These are phyloP conservation scores for Halichoerus grypus DNA, from an alignment of 2,113 vertebrate species.

Conservation along the genomic window DNA sequence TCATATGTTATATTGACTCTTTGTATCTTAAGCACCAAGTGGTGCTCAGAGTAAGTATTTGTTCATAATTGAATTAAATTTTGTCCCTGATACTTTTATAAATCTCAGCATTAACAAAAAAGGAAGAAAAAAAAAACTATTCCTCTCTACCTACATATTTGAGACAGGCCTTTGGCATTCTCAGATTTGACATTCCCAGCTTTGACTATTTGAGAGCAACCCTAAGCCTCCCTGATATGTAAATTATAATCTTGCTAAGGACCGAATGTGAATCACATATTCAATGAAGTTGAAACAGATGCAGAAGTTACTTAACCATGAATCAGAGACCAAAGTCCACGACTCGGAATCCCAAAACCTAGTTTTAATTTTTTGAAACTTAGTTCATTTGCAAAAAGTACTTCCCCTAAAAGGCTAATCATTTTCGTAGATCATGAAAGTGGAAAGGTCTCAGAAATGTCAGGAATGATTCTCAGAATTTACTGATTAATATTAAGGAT, in stretches of 20 bases:
- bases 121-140: neutral
- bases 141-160: neutral
- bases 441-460: neutral
- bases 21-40: slow-evolving; percentile 49
- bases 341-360: neutral
- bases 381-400: neutral
- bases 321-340: neutral
- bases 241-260: neutral
- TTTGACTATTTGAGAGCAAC: neutral
- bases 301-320: neutral
- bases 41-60: slow-evolving; percentile 20
- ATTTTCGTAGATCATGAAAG: neutral
- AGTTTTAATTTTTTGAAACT: slow-evolving; percentile 34
- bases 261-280: neutral
- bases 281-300: neutral
- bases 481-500: neutral
- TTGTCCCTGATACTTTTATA: slow-evolving; percentile 39
- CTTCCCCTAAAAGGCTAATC: neutral
- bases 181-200: neutral
- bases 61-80: slow-evolving; percentile 64
- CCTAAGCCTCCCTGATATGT: neutral
- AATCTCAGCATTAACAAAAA: slow-evolving; percentile 10
- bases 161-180: neutral
- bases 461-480: neutral
- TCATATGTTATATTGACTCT: slow-evolving; percentile 48